Evolutionary conservation across 2,113 vertebrate genomes (phyloP).

Genomic region (Microcebus murinus): DNA sequence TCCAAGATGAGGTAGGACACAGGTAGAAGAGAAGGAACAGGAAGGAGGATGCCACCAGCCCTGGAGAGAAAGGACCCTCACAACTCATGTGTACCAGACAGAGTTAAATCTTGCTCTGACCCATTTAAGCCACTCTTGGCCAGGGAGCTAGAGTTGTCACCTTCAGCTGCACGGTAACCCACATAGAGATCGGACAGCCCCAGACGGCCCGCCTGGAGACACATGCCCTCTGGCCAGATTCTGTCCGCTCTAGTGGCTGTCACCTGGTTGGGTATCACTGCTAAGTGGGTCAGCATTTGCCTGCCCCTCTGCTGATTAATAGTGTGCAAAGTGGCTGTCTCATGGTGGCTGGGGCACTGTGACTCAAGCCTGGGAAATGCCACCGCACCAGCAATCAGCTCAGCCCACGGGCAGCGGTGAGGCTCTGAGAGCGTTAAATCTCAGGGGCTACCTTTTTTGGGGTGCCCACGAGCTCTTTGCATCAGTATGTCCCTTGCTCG

Average conservation of each 20-base stretch:
- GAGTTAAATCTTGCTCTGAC: not conserved
- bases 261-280: not conserved
- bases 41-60: not conserved
- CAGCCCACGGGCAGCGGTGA: accelerated
- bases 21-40: not conserved
- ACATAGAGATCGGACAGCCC: not conserved
- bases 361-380: not conserved
- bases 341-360: not conserved
- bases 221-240: not conserved
- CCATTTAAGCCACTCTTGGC: not conserved
- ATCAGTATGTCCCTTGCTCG: not conserved
- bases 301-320: conserved; percentile 6
- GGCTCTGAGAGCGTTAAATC: not conserved
- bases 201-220: accelerated
- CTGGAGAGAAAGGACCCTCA: not conserved
- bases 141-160: not conserved
- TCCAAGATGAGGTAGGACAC: not conserved
- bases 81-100: not conserved
- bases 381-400: not conserved
- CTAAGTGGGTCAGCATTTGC: conserved; percentile 10
- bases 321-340: not conserved
- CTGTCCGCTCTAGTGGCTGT: not conserved
- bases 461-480: not conserved
- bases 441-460: not conserved
- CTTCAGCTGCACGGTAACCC: not conserved